Percentiles rank a stretch among this genome's conserved stretches.
These are phyloP conservation scores for Carposina sasakii DNA, from an alignment of 1,140 invertebrate genomes.

Conservation along the genomic window DNA sequence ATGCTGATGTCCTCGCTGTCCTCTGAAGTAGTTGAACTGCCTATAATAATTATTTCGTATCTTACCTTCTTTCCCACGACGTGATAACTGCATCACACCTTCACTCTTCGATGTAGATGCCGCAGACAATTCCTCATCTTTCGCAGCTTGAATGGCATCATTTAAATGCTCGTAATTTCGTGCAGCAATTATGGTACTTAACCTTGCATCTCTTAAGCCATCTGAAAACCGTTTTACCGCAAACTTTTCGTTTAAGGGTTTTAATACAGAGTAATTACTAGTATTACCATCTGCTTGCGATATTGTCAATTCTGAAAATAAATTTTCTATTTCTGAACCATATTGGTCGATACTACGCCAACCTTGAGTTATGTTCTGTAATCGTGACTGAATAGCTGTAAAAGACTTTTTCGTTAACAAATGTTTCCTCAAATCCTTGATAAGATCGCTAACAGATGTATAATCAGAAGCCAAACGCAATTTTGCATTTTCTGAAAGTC, in stretches of 20 bases:
- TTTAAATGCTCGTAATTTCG: background rate
- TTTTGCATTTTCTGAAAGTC: no score
- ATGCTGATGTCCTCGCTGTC: no score
- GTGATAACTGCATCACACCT: background rate
- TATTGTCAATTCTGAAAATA: slow-evolving; percentile 5
- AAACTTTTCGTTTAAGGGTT: slow-evolving; percentile 7
- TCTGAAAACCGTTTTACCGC: slow-evolving; percentile 5
- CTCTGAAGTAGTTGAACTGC: no score
- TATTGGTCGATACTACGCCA: no score
- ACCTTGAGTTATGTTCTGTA: no score
- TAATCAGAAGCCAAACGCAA: no score
- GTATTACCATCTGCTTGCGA: slow-evolving; percentile 2
- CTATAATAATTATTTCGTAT: no score
- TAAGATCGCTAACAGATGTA: no score
- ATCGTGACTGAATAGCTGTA: no score
- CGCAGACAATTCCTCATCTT: slow-evolving; percentile 2
- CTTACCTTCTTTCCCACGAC: no score
- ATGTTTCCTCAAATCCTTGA: no score
- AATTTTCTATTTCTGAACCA: background rate
- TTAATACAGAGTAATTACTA: background rate
- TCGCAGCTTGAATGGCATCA: slow-evolving; percentile 1
- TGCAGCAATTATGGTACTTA: slow-evolving; percentile 4
- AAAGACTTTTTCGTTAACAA: no score
- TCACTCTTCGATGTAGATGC: background rate
- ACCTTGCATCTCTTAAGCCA: background rate